These are phyloP conservation scores for Conus canariensis DNA, from an alignment of 2,888 invertebrate species.

Conservation along the genomic window DNA sequence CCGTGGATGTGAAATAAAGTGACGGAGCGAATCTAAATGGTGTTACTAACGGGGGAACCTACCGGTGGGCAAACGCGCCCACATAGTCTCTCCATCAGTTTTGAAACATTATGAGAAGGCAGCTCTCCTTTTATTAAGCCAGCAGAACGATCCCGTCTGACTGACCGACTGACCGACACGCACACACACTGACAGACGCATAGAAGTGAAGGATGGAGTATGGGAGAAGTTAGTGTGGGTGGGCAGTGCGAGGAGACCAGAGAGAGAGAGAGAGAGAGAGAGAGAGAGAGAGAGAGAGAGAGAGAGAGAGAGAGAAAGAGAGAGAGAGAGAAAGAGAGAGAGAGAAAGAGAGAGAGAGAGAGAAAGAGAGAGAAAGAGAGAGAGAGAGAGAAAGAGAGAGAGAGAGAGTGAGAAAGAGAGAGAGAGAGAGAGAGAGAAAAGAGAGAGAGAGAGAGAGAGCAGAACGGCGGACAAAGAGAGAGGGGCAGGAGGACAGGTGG, in stretches of 20 bases:
- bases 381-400: background rate
- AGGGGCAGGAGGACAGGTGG: background rate
- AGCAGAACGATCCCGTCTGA: too few relatives aligned
- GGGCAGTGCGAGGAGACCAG: too few relatives aligned
- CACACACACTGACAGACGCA: too few relatives aligned
- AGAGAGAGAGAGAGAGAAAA: background rate
- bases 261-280: background rate
- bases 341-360: background rate
- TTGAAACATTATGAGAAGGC: too few relatives aligned
- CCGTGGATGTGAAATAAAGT: too few relatives aligned
- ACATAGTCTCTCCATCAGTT: too few relatives aligned
- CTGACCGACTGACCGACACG: too few relatives aligned
- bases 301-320: background rate
- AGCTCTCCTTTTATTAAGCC: too few relatives aligned
- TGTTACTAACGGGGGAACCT: too few relatives aligned
- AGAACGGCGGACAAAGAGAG: background rate
- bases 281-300: background rate
- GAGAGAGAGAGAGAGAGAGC: background rate
- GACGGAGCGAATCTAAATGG: too few relatives aligned
- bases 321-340: background rate
- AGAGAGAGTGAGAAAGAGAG: background rate
- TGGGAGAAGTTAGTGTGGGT: too few relatives aligned
- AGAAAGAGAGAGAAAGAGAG: background rate
- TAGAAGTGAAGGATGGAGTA: background rate
- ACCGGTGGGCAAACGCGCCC: too few relatives aligned